A percentile compares a stretch with the other conserved stretches of the same genome.
Evolutionary conservation across 2,888 invertebrate genomes (phyloP).

Genomic region (Torymus tubicola): DNA sequence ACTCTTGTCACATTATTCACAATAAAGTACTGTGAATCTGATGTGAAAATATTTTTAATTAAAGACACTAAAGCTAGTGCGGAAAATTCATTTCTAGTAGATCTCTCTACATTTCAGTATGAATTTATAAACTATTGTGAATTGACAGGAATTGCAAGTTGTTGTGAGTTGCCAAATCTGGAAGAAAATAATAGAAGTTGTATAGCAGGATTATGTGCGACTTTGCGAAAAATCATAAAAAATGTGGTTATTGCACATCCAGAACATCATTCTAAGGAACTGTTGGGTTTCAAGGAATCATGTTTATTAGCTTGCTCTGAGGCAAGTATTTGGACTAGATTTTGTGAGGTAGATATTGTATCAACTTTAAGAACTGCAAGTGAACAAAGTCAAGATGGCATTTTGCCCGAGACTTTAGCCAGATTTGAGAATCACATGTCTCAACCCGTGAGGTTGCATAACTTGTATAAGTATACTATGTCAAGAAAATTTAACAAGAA

Average conservation of each 20-base stretch:
- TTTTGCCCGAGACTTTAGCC: constrained; percentile 84
- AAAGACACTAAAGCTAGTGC: constrained; percentile 62
- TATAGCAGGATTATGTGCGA: constrained; percentile 88
- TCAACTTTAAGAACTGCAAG: constrained; percentile 60
- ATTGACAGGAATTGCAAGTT: constrained; percentile 75
- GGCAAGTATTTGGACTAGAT: constrained; percentile 92
- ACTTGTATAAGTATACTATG: constrained; percentile 81
- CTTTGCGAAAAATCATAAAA: constrained; percentile 81
- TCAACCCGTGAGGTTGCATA: constrained; percentile 90
- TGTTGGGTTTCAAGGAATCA: constrained; percentile 88
- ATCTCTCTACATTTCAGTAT: constrained; percentile 72
- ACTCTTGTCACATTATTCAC: constrained; percentile 82
- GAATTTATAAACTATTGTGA: constrained; percentile 70
- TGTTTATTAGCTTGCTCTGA: constrained; percentile 91
- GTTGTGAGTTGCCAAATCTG: constrained; percentile 82
- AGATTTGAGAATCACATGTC: constrained; percentile 90
- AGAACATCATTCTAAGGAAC: constrained; percentile 75
- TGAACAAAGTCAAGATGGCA: constrained; percentile 62
- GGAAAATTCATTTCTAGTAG: constrained; percentile 69
- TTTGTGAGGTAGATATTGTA: constrained; percentile 91
- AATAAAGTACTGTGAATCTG: constrained; percentile 80
- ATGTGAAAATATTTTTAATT: constrained; percentile 77
- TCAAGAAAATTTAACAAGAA: constrained; percentile 77
- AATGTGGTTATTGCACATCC: constrained; percentile 67
- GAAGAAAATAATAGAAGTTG: constrained; percentile 80